Percentiles rank a stretch among this genome's conserved stretches.
These are phyloP conservation scores for Sesamia nonagrioides DNA, from an alignment of 1,140 invertebrate species.

Conservation along the genomic window DNA sequence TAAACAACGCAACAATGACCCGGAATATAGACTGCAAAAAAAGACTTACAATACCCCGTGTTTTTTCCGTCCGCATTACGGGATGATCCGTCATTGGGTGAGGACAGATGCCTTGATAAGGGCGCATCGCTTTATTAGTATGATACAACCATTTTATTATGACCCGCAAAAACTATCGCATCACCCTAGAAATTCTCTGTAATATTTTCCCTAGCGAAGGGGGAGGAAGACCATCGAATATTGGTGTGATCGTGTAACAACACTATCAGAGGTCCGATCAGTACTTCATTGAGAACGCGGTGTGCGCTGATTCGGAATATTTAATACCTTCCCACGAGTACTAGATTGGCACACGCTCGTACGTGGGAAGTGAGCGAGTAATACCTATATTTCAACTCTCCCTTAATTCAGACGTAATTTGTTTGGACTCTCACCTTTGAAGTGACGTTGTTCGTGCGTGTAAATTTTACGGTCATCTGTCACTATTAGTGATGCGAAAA, in stretches of 20 bases:
- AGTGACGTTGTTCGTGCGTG: neutral
- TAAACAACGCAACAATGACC: conserved; percentile 80
- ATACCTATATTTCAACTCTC: conserved; percentile 22
- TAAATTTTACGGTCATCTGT: conserved; percentile 27
- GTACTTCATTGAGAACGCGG: conserved; percentile 72
- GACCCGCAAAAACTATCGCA: conserved; percentile 57
- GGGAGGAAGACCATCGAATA: conserved; percentile 59
- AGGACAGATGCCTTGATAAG: conserved; percentile 83
- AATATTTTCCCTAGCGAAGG: conserved; percentile 29
- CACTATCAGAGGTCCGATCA: conserved; percentile 77
- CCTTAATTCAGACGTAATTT: conserved; percentile 20
- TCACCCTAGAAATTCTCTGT: neutral
- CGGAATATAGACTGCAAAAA: conserved; percentile 77
- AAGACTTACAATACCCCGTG: conserved; percentile 76
- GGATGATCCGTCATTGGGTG: conserved; percentile 84
- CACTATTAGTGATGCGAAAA: neutral
- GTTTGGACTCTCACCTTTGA: conserved; percentile 37
- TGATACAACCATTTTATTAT: conserved; percentile 67
- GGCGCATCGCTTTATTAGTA: conserved; percentile 83
- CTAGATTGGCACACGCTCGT: conserved; percentile 70
- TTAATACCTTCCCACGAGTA: conserved; percentile 85
- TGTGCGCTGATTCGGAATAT: conserved; percentile 77
- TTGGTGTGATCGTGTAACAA: conserved; percentile 67
- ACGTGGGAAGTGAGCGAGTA: conserved; percentile 66
- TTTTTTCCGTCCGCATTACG: conserved; percentile 82